Base-by-base conservation (phyloP, 2,888 invertebrate species). In the Heliconius aoede region DNA sequence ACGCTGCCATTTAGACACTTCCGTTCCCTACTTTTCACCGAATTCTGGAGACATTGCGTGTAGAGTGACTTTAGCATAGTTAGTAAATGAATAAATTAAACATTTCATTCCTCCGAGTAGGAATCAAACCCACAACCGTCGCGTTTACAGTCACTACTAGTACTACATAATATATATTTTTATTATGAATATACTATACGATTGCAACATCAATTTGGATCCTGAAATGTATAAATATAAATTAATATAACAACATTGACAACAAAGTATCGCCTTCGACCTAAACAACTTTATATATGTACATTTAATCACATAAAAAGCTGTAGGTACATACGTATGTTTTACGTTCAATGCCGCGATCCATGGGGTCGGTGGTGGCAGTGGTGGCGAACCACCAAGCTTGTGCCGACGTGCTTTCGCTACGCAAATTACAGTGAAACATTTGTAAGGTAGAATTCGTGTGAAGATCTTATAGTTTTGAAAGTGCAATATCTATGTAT, bases 371-470 rank as follows among this genome's bases (percentile, higher is more conserved):
- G 80, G 83, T 83, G 87, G 88, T 89, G 89, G 84, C 86, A 93
- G 93, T 93, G 88, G 87, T 85, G 89, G 81, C 82, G 85, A 83
- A 92, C 91, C 90, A 92, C 89, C 89, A 90, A 83, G 84, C 84
- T 83, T 80, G 90, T 81, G 78, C 81, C 84, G 90, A 92, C 93
- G 92, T 89, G 89, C 78, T 80, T 81, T 80, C 79, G 82, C 81
- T 76, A 80, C 21, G 58, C 32, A 61, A 61, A 72, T 61, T 72
- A 36, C 28, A 13, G 72, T 28, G 72, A 61, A 72, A 36, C 30
- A 58, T 30, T 36, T 61, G 13, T 28, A 11, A 40, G 65, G 65
- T 15, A 76, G 68, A 71, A 40, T 67, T 67, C 58, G 32, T 64
- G 73, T 76, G 71, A 46, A 61, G 62, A 68, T 36, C 4, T 46